Evolutionary conservation across 2,888 invertebrate species (phyloP).

Genomic region (Eumacrocentrus americanus): DNA sequence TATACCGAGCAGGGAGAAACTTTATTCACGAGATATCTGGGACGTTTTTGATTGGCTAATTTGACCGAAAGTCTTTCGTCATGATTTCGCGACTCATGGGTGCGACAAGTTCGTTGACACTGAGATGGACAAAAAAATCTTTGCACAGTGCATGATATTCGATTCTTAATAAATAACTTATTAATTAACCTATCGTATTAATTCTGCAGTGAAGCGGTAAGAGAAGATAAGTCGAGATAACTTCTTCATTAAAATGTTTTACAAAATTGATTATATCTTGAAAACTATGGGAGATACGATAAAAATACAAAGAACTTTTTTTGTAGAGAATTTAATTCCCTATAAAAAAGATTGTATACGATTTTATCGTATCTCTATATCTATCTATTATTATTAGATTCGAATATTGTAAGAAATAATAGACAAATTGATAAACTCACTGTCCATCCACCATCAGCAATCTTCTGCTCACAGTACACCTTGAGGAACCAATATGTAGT

Average conservation of each 20-base stretch:
- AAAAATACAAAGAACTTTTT: too few species aligned
- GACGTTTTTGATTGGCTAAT: constrained; percentile 2
- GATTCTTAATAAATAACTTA: too few species aligned
- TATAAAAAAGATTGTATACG: too few species aligned
- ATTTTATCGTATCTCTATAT: too few species aligned
- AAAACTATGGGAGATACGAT: too few species aligned
- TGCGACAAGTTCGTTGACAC: not conserved
- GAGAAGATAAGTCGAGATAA: too few species aligned
- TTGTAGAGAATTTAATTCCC: too few species aligned
- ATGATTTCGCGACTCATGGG: not conserved
- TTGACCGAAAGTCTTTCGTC: constrained; percentile 8
- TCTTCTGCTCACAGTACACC: constrained; percentile 88
- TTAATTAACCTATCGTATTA: too few species aligned
- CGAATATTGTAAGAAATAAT: not conserved
- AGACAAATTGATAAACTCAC: constrained; percentile 65
- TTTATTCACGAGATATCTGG: not conserved
- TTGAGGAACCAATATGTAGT: constrained; percentile 93
- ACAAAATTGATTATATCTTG: too few species aligned
- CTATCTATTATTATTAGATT: not conserved
- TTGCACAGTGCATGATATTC: not conserved
- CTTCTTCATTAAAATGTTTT: too few species aligned
- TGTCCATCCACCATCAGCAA: constrained; percentile 92
- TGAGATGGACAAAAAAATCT: not conserved
- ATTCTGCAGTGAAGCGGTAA: too few species aligned
- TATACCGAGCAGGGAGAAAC: not conserved